Percentiles rank a stretch among this genome's conserved stretches.
Conservation (phyloP, 2,113 vertebrate species). For the Rhinogobius similis region DNA sequence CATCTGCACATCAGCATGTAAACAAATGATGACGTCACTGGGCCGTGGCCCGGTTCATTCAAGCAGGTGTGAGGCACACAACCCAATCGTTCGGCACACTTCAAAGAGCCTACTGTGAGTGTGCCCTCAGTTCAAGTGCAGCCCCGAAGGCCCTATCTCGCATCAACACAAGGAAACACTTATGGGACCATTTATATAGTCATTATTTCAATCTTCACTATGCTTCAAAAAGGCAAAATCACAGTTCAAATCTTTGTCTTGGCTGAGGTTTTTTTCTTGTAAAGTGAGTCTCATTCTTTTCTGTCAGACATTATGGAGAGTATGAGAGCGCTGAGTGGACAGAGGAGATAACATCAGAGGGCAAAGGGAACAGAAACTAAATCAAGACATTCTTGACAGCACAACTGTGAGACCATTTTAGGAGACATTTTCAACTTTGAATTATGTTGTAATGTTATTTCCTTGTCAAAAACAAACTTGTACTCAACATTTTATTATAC, state of each 20-base stretch:
- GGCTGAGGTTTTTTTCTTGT: constrained; percentile 53
- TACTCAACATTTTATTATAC: too few relatives aligned
- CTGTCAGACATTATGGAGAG: constrained; percentile 64
- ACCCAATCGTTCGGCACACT: too few relatives aligned
- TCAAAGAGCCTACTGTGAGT: too few relatives aligned
- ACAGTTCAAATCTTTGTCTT: constrained; percentile 63
- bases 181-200: constrained; percentile 63
- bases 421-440: not conserved
- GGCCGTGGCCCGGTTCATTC: too few relatives aligned
- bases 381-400: too few relatives aligned
- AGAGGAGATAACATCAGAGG: constrained; percentile 67
- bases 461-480: not conserved
- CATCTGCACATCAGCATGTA: too few relatives aligned
- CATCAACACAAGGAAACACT: constrained; percentile 72
- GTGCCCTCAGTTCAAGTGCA: constrained; percentile 36
- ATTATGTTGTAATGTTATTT: too few relatives aligned
- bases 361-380: constrained; percentile 4
- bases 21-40: too few relatives aligned
- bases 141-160: constrained; percentile 56
- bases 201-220: constrained; percentile 73
- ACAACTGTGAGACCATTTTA: too few relatives aligned
- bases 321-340: constrained; percentile 64
- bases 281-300: constrained; percentile 56
- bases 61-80: too few relatives aligned
- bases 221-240: constrained; percentile 56